Evolutionary conservation across 2,888 invertebrate species (phyloP), one percentile per base, ranked within the genome.

Genomic region (Latrodectus hesperus): DNA sequence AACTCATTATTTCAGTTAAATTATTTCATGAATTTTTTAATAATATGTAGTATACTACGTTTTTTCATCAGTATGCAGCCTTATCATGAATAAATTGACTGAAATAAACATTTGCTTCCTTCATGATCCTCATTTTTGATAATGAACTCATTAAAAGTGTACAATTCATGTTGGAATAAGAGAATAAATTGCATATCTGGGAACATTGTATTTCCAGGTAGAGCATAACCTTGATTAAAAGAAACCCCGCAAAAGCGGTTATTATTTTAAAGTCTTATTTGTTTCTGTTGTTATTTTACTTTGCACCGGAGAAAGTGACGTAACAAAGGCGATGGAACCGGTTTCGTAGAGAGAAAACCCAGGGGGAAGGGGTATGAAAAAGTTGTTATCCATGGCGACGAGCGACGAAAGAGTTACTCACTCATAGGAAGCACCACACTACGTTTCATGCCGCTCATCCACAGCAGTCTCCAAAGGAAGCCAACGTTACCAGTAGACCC

Each of bases 301-400:
- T 76, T 51, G 17, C 72, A 51, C 75, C 70, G 16, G 75, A 17
- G 52, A 60, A 64, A 70, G 71, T 86, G 86, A 86, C 86, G 86
- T 86, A 86, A 86, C 72, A 60, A 10, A 60, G 65, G 71, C 53
- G 55, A 76, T 38, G n/a, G 72, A 86, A 86, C 86, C 86, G 86
- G 86, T 86, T 86, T 64, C 67, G 76, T 65, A 51, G 67, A 81
- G 52, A 60, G 73, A 65, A 73, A 73, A 72, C 65, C 65, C 26
- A 17, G 53, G 53, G 53, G 78, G 84, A 26, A 53, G 74, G 60
- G 17, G 67, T 16, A 38, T n/a, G 72, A 38, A 55, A 81, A 84
- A 86, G 86, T 81, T 70, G 86, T 81, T 86, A 86, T 81, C 86
- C 86, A 86, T 86, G 86, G 86, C 86, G 81, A 73, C 49, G 16